A percentile compares a stretch with the other conserved stretches of the same genome.
These are phyloP conservation scores for Macaria notata DNA, from an alignment of 2,888 invertebrate genomes.

Conservation along the genomic window DNA sequence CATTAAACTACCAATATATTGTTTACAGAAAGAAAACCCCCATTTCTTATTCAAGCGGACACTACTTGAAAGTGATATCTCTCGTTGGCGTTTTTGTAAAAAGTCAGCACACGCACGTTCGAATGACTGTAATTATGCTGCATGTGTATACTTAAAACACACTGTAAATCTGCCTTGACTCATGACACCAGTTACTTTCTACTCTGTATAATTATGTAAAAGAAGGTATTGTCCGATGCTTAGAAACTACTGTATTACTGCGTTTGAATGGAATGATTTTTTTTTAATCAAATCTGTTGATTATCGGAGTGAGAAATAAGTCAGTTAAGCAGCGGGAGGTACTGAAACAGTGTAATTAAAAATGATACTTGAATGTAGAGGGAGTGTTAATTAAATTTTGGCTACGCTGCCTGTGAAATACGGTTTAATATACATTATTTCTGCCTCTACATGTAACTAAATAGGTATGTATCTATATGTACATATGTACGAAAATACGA, in stretches of 20 bases:
- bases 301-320: too few species aligned
- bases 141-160: constrained; percentile 10
- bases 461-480: too few species aligned
- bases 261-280: too few species aligned
- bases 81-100: constrained; percentile 29
- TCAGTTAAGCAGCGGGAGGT: constrained; percentile 1
- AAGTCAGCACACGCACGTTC: constrained; percentile 12
- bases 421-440: too few species aligned
- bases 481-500: too few species aligned
- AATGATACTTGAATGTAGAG: constrained; percentile 50
- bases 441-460: too few species aligned
- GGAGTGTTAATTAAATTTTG: constrained; percentile 48
- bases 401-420: background rate
- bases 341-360: constrained; percentile 34
- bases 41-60: constrained; percentile 60
- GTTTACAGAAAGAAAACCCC: constrained; percentile 65
- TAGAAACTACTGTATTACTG: too few species aligned
- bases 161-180: constrained; percentile 22
- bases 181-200: constrained; percentile 13
- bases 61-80: constrained; percentile 53
- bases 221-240: too few species aligned
- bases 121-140: constrained; percentile 16
- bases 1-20: constrained; percentile 40
- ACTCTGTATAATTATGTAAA: background rate
- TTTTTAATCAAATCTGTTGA: too few species aligned